Evolutionary conservation across 2,888 invertebrate species (phyloP).

Genomic region (Sepioteuthis lessoniana): DNA sequence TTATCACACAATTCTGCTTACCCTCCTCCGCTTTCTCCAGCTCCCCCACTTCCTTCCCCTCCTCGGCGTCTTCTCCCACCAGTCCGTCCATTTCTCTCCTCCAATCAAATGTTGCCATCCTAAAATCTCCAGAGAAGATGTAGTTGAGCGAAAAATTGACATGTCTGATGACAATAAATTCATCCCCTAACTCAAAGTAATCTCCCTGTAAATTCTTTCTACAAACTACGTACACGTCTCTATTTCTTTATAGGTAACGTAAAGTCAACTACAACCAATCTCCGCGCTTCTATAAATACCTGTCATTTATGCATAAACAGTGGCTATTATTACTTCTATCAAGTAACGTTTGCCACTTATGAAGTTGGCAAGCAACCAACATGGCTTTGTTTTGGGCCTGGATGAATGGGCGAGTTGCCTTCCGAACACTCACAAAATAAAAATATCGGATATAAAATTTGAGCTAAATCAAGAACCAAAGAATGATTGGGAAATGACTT

Average conservation of each 20-base stretch:
- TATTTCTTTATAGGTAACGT: not conserved
- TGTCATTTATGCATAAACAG: not conserved
- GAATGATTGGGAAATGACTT: too few relatives aligned
- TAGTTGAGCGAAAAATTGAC: not conserved
- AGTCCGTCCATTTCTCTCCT: not conserved
- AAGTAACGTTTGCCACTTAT: not conserved
- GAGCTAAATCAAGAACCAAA: too few relatives aligned
- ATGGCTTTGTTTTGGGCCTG: too few relatives aligned
- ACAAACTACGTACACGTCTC: not conserved
- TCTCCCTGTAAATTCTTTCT: not conserved
- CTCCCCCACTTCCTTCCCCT: too few relatives aligned
- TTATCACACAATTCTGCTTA: not conserved
- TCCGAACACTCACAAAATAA: too few relatives aligned
- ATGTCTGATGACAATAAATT: not conserved
- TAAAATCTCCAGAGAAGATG: not conserved
- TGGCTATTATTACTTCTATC: not conserved
- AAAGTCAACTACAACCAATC: not conserved
- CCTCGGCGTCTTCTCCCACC: not conserved
- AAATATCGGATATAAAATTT: too few relatives aligned
- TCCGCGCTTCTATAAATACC: not conserved
- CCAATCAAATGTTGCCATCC: not conserved
- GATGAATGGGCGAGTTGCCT: too few relatives aligned
- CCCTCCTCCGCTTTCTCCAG: not conserved
- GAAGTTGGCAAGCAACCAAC: not conserved
- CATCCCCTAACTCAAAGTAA: not conserved